Evolutionary conservation across 2,888 invertebrate genomes (phyloP).

Genomic region (Mythimna albipuncta): DNA sequence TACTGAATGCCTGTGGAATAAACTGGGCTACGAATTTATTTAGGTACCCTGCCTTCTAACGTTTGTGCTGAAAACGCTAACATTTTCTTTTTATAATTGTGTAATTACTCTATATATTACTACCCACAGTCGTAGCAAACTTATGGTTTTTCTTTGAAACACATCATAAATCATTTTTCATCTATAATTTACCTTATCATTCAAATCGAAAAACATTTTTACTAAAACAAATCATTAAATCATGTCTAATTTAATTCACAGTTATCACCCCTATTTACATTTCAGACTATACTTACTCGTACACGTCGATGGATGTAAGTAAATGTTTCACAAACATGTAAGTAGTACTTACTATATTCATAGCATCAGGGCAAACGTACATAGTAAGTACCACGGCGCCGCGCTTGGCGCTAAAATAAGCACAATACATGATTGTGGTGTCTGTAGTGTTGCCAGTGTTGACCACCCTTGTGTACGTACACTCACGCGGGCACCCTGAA

Average conservation of each 20-base stretch:
- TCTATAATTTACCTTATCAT: neutral
- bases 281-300: constrained; percentile 23
- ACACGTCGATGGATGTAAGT: constrained; percentile 1
- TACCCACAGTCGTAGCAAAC: too few relatives aligned
- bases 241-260: neutral
- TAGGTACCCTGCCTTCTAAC: neutral
- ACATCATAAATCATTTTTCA: too few relatives aligned
- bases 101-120: too few relatives aligned
- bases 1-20: constrained; percentile 13
- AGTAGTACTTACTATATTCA: constrained; percentile 1
- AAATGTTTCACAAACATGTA: constrained; percentile 37
- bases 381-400: neutral
- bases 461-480: constrained; percentile 43
- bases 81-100: neutral
- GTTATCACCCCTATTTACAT: constrained; percentile 26
- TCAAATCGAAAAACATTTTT: neutral
- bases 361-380: constrained; percentile 10
- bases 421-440: constrained; percentile 36
- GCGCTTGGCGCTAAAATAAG: constrained; percentile 38
- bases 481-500: constrained; percentile 15
- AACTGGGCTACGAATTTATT: constrained; percentile 14
- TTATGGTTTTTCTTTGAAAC: neutral
- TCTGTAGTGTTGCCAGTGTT: constrained; percentile 48
- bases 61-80: neutral
- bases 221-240: neutral